phyloP scores from a whole-genome alignment of 1,140 invertebrate genomes.

The Megalopta genalis region DNA sequence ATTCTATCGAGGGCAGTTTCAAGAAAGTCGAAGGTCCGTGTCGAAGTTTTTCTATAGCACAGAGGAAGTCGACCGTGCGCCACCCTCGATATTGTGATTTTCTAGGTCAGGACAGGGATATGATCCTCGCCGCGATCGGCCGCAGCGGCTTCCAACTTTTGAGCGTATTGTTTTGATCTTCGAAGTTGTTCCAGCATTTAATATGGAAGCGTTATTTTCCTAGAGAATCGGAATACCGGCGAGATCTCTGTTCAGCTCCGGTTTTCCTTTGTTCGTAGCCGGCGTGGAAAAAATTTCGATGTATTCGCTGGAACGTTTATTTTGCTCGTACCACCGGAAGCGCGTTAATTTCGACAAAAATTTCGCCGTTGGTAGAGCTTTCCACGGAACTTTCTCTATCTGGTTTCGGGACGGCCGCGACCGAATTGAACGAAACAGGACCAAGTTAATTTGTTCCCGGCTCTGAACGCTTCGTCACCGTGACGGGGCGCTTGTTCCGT shows the following conservation, averaged over 20 bases:
- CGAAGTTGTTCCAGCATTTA: constrained; percentile 50
- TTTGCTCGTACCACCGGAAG: not conserved
- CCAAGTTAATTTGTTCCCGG: not conserved
- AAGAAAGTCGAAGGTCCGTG: constrained; percentile 54
- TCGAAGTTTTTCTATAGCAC: constrained; percentile 63
- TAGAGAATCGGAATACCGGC: constrained; percentile 49
- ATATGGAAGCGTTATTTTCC: constrained; percentile 50
- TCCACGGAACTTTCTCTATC: no score
- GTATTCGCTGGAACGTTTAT: not conserved
- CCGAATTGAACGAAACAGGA: not conserved
- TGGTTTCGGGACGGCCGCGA: not conserved
- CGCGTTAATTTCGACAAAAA: not conserved
- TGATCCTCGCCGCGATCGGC: constrained; percentile 10
- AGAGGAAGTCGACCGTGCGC: constrained; percentile 42
- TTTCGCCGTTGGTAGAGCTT: not conserved
- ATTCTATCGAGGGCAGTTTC: constrained; percentile 49
- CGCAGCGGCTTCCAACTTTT: constrained; percentile 46
- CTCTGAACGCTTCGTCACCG: not conserved
- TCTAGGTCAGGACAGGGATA: constrained; percentile 31
- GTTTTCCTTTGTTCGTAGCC: not conserved
- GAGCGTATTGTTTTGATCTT: constrained; percentile 59
- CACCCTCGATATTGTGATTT: constrained; percentile 40
- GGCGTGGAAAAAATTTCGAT: not conserved
- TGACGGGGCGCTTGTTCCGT: not conserved
- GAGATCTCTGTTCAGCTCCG: not conserved